Evolutionary conservation across 2,888 invertebrate genomes (phyloP), one percentile per base, ranked within the genome.

Genomic region (Malacosoma neustria): DNA sequence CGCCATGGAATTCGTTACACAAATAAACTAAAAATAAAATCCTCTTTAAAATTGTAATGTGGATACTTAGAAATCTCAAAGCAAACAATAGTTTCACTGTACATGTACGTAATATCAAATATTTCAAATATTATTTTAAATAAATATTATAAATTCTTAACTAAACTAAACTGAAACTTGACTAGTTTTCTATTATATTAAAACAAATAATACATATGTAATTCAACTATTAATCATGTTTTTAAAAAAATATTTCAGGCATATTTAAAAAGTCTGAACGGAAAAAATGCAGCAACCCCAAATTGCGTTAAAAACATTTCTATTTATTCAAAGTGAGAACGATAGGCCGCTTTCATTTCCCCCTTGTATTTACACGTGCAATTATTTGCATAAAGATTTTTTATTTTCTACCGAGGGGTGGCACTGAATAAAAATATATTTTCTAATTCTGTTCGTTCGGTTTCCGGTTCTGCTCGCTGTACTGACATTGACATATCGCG

Each of bases 331-430:
- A 32, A 33, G 22, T 7, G 11, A 7, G 29, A 34, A 34, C 11
- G 13, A 3, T 34, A 40, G 34, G 40, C 40, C 29, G 12, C 38
- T 39, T 37, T 59, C 44, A 36, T 62, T 60, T 63, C 70, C 72
- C 77, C 77, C 66, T 62, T 67, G 72, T 77, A 69, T 80, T 75
- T 77, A 82, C 82, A 82, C 72, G 77, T 80, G 77, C 71, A 73
- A 63, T 76, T 84, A 84, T 84, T 84, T 84, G 85, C 84, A 82
- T 84, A 80, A 77, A 75, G 69, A 59, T 70, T 76, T 77, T 79
- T 76, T 77, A 22, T 22, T 22, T 22, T 22, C 22, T 22, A 68
- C 70, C 53, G 60, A 62, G 69, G 72, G 77, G 74, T 66, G 64
- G 54, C 55, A 60, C 67, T 70, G 70, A 68, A 65, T 79, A 80